phyloP scores from a whole-genome alignment of 2,113 vertebrate genomes.

The Pao palembangensis region DNA sequence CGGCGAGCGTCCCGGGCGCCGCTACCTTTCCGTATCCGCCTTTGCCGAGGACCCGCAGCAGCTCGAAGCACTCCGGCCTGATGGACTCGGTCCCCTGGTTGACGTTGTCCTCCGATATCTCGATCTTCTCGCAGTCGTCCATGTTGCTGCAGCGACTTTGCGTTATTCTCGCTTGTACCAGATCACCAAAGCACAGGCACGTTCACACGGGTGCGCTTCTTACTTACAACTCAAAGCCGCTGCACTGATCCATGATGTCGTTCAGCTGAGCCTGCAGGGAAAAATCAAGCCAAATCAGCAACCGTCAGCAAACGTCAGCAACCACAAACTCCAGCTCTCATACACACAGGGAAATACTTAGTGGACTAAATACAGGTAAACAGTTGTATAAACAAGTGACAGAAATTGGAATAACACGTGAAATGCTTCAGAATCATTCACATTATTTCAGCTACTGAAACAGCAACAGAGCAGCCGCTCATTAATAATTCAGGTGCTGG shows the following conservation, averaged over 20 bases:
- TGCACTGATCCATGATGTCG: slow-evolving; percentile 73
- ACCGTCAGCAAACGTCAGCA: too few relatives aligned
- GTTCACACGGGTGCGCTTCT: neutral
- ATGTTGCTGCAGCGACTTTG: slow-evolving; percentile 79
- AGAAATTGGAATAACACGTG: neutral
- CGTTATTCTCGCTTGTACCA: neutral
- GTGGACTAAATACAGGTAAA: too few relatives aligned
- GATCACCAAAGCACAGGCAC: neutral
- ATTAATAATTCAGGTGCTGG: too few relatives aligned
- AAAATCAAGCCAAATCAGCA: neutral
- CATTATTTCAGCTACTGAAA: too few relatives aligned
- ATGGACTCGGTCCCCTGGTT: slow-evolving; percentile 98
- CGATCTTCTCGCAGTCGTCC: slow-evolving; percentile 98
- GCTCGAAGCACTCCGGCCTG: slow-evolving; percentile 94
- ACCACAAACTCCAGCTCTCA: too few relatives aligned
- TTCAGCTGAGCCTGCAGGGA: slow-evolving; percentile 49
- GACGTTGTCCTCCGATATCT: slow-evolving; percentile 97
- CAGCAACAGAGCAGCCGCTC: too few relatives aligned
- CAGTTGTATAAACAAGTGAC: too few relatives aligned
- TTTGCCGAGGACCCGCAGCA: slow-evolving; percentile 95
- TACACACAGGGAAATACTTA: too few relatives aligned
- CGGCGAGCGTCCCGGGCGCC: too few relatives aligned
- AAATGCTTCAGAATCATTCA: too few relatives aligned
- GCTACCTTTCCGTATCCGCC: slow-evolving; percentile 97
- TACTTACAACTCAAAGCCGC: slow-evolving; percentile 73